Conservation (phyloP, 2,888 invertebrate species). For the Melitaea athalia region DNA sequence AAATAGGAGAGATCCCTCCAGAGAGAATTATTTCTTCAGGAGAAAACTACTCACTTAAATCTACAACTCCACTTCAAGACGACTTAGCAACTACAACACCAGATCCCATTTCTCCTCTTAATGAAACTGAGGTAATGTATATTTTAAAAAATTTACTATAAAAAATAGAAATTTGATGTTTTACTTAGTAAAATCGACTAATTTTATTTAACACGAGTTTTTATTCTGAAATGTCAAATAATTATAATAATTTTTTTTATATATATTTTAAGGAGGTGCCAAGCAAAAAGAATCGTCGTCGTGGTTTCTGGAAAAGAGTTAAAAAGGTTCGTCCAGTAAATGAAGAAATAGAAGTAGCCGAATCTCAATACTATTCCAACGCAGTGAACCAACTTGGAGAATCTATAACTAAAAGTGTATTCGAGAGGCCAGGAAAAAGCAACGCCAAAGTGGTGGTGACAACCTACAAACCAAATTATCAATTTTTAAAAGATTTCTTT, state of each 20-base stretch:
- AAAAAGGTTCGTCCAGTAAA: slow-evolving; percentile 80
- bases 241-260: slow-evolving; percentile 3
- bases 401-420: slow-evolving; percentile 51
- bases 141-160: slow-evolving; percentile 11
- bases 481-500: slow-evolving; percentile 62
- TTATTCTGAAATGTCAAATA: background rate
- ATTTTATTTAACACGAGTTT: background rate
- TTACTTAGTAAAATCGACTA: background rate
- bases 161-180: background rate
- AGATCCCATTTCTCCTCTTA: slow-evolving; percentile 49
- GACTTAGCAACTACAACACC: slow-evolving; percentile 53
- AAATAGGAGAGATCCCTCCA: slow-evolving; percentile 79
- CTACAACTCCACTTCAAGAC: slow-evolving; percentile 51
- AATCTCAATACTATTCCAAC: slow-evolving; percentile 86
- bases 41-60: slow-evolving; percentile 56
- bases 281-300: slow-evolving; percentile 71
- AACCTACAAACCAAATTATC: slow-evolving; percentile 67
- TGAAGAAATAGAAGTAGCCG: slow-evolving; percentile 89
- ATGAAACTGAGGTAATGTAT: slow-evolving; percentile 56
- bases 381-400: slow-evolving; percentile 80
- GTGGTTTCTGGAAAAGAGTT: slow-evolving; percentile 89
- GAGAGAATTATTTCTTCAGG: slow-evolving; percentile 70
- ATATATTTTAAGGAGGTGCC: slow-evolving; percentile 55
- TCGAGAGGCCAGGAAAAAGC: slow-evolving; percentile 54
- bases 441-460: slow-evolving; percentile 59